A percentile compares a stretch with the other conserved stretches of the same genome.
Conservation (phyloP, 2,113 vertebrate species). For the Erinaceus europaeus region DNA sequence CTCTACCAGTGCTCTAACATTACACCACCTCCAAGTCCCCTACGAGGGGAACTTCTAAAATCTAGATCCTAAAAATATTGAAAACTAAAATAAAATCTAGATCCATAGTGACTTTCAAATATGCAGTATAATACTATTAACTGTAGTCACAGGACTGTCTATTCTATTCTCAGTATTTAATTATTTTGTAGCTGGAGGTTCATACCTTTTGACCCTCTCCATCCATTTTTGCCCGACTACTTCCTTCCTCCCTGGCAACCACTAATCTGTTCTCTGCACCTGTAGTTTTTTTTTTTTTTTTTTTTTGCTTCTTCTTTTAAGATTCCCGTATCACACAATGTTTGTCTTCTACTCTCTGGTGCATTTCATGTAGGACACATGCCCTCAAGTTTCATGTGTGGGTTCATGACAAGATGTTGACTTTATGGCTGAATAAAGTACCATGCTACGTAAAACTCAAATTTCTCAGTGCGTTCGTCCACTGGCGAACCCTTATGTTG, state of each 20-base stretch:
- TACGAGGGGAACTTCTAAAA: not conserved
- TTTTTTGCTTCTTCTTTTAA: too few species aligned
- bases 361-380: not conserved
- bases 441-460: not conserved
- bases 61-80: too few species aligned
- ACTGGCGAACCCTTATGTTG: not conserved
- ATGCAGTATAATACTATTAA: not conserved
- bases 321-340: not conserved
- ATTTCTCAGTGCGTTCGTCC: not conserved
- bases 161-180: not conserved
- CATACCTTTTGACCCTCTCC: not conserved
- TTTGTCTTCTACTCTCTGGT: not conserved
- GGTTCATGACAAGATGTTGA: not conserved
- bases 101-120: not conserved
- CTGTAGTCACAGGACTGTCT: not conserved
- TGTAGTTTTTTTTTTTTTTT: too few species aligned
- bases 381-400: not conserved
- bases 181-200: not conserved
- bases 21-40: too few species aligned
- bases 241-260: not conserved
- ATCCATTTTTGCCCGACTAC: not conserved
- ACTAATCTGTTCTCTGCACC: not conserved
- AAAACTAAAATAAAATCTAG: too few species aligned
- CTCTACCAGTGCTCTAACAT: too few species aligned
- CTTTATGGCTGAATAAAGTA: not conserved